Base-by-base conservation (phyloP, 2,797 vertebrate genomes). In the Acipenser ruthenus region DNA sequence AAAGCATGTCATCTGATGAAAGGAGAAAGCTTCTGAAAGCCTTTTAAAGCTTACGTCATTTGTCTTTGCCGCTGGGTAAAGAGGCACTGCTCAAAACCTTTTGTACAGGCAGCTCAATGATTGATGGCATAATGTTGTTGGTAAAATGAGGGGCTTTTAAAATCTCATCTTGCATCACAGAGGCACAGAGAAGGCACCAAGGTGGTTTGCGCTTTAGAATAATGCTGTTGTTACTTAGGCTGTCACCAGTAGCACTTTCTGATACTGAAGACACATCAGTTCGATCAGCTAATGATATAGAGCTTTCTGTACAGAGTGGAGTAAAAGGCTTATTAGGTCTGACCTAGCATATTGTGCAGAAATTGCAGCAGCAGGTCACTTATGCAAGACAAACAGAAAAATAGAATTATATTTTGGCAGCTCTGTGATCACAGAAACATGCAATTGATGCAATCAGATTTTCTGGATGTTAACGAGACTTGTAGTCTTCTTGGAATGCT, bases 71-170 rank as follows among this genome's bases (percentile, higher is more conserved):
- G 47, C 6, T 23, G 18, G 50, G 49, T 50, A 15, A 9, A 49
- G 13, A 48, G 53, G 53, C 53, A 13, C 52, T 64, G 55, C 61
- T 65, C 55, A 10, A 55, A 1, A 63, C 55, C 58, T 61, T 69
- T 66, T 72, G 62, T 60, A 64, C 37, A 58, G 1, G 56, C 60
- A 60, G 51, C 6, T 63, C 63, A 8, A 47, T 67, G 63, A 69
- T 0, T 72, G 77, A 62, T 50, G 68, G 0, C n/a, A 13, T 67
- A 66, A 10, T 50, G 8, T 64, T 4, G 8, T 67, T 12, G 11
- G 50, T 2, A 64, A 73, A 73, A 69, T 49, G 1, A 13, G 50
- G 60, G 62, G 10, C 9, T 7, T 72, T 65, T 70, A 65, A 70
- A 8, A 50, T 64, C 0, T 72, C 37, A 10, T 1, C 51, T 55